Percentiles rank a stretch among this genome's conserved stretches.
Conservation (phyloP, 2,888 invertebrate species). For the Zootermopsis nevadensis region DNA sequence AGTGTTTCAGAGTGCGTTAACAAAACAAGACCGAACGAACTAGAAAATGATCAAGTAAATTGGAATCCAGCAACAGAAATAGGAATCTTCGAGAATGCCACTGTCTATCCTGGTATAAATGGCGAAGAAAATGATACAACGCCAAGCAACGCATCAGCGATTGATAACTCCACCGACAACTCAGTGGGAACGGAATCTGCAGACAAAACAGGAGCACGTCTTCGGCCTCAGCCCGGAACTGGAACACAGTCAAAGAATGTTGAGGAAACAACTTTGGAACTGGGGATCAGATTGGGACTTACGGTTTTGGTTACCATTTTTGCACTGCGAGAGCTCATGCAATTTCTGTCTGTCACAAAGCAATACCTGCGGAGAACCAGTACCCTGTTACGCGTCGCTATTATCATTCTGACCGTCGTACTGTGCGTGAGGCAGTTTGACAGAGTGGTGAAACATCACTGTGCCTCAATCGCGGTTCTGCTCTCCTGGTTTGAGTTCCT, state of each 20-base stretch:
- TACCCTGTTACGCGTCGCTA: background rate
- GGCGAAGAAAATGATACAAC: too few relatives aligned
- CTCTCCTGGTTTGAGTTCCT: slow-evolving; percentile 31
- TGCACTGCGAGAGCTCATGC: background rate
- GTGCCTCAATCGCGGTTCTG: background rate
- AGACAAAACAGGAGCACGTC: too few relatives aligned
- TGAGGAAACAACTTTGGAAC: background rate
- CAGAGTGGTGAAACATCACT: background rate
- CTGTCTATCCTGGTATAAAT: too few relatives aligned
- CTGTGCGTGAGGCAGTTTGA: background rate
- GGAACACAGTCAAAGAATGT: background rate
- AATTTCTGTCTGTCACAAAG: slow-evolving; percentile 25
- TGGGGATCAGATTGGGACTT: background rate
- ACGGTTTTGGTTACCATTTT: background rate
- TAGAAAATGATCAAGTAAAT: too few relatives aligned
- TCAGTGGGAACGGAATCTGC: too few relatives aligned
- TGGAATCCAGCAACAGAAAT: too few relatives aligned
- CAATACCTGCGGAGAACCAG: background rate
- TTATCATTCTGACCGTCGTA: background rate
- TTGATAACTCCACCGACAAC: too few relatives aligned
- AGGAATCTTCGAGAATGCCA: too few relatives aligned
- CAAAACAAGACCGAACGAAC: too few relatives aligned
- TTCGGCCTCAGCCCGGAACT: background rate
- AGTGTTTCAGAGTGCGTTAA: too few relatives aligned
- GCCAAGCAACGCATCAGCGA: too few relatives aligned